Conservation (phyloP, 2,797 vertebrate species). For the Acanthurus lineatus region DNA sequence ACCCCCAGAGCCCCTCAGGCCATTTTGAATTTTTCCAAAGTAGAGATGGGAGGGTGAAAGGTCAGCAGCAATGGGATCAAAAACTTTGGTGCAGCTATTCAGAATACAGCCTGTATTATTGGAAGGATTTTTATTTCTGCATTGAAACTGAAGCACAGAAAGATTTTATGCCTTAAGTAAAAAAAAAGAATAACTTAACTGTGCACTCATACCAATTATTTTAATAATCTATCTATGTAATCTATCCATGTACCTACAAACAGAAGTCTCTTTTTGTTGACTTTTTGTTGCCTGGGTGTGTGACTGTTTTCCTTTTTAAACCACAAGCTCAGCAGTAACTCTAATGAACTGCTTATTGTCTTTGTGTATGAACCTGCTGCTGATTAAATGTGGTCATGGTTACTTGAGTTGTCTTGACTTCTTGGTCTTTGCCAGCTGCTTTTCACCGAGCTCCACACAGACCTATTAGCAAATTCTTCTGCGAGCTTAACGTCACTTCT, state of each 20-base stretch:
- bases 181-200: too few species aligned
- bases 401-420: conserved; percentile 75
- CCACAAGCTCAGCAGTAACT: conserved; percentile 61
- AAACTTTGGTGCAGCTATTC: conserved; percentile 18
- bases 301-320: conserved; percentile 67
- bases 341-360: conserved; percentile 79
- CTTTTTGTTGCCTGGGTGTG: conserved; percentile 46
- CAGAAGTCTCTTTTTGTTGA: conserved; percentile 48
- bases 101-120: conserved; percentile 18
- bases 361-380: conserved; percentile 70
- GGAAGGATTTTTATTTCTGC: neutral
- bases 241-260: conserved; percentile 20
- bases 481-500: conserved; percentile 79
- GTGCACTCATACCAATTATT: too few species aligned
- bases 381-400: conserved; percentile 78
- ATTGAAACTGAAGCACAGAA: neutral
- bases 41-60: conserved; percentile 51
- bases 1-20: conserved; percentile 47
- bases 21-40: conserved; percentile 40
- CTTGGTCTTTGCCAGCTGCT: conserved; percentile 71
- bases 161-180: neutral
- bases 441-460: conserved; percentile 66
- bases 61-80: conserved; percentile 39
- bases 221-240: too few species aligned
- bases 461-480: conserved; percentile 82